These are phyloP conservation scores for Stegastes partitus DNA, from an alignment of 2,113 vertebrate genomes.

Conservation along the genomic window DNA sequence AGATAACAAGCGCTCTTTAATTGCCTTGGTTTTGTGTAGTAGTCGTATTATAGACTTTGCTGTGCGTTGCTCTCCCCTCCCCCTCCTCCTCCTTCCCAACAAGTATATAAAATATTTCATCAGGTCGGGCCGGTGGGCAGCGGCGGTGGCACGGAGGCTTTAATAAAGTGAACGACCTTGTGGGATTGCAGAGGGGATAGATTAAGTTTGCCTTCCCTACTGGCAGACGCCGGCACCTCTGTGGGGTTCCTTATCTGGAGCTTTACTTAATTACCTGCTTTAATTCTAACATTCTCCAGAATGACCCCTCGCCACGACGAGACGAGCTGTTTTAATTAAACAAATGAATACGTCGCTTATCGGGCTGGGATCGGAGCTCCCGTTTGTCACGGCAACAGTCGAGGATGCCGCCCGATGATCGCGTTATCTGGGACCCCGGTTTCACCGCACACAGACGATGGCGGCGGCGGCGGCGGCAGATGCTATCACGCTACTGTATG, in stretches of 20 bases:
- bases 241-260: constrained; percentile 92
- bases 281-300: constrained; percentile 95
- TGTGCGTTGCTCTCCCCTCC: constrained; percentile 3
- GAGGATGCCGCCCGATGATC: constrained; percentile 83
- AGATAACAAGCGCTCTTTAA: constrained; percentile 90
- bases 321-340: constrained; percentile 95
- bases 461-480: constrained; percentile 49
- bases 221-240: constrained; percentile 84
- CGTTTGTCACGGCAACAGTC: constrained; percentile 91
- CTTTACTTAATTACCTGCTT: constrained; percentile 97
- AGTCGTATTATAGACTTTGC: constrained; percentile 57
- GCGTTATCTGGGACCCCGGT: constrained; percentile 80
- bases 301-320: constrained; percentile 89
- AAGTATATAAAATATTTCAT: constrained; percentile 94
- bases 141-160: constrained; percentile 80
- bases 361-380: constrained; percentile 86
- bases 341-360: constrained; percentile 92
- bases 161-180: constrained; percentile 95
- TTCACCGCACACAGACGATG: constrained; percentile 75
- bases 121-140: constrained; percentile 86
- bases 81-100: constrained; percentile 76
- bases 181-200: constrained; percentile 90
- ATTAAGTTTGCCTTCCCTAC: constrained; percentile 90
- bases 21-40: constrained; percentile 81
- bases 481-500: constrained; percentile 78